phyloP scores from a whole-genome alignment of 2,797 vertebrate species.

The Dicrostonyx torquatus region DNA sequence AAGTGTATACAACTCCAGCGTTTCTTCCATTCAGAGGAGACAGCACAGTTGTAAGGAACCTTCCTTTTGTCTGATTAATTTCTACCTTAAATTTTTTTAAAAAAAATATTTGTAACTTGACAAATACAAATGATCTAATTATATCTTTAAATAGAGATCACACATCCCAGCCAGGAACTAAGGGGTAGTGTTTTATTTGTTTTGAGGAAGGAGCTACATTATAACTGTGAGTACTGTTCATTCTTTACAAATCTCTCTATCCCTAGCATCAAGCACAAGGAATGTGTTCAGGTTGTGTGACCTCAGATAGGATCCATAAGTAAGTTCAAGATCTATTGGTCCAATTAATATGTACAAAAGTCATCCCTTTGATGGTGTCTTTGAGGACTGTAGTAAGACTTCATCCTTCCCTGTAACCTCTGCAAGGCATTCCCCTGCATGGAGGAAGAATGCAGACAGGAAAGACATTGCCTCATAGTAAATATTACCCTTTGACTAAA shows the following conservation, averaged over 20 bases:
- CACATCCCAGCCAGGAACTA: neutral
- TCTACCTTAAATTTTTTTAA: neutral
- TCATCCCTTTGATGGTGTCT: neutral
- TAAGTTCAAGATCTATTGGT: neutral
- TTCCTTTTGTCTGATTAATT: slow-evolving; percentile 19
- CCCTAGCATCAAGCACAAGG: neutral
- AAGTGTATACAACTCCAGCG: neutral
- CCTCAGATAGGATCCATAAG: neutral
- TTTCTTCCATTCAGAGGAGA: neutral
- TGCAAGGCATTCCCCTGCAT: neutral
- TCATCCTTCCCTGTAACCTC: neutral
- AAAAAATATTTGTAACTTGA: slow-evolving; percentile 13
- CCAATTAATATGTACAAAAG: neutral
- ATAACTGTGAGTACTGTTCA: neutral
- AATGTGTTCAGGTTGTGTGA: neutral
- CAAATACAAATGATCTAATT: slow-evolving; percentile 37
- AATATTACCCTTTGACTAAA: slow-evolving; percentile 53
- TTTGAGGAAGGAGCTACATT: neutral
- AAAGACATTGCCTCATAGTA: neutral
- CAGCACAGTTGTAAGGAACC: neutral
- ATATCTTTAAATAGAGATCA: neutral
- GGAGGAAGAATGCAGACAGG: neutral
- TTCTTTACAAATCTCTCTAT: neutral
- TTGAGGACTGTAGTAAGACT: neutral
- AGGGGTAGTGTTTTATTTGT: neutral